Base-by-base conservation (phyloP, 2,113 vertebrate genomes). In the Phyllostomus discolor region DNA sequence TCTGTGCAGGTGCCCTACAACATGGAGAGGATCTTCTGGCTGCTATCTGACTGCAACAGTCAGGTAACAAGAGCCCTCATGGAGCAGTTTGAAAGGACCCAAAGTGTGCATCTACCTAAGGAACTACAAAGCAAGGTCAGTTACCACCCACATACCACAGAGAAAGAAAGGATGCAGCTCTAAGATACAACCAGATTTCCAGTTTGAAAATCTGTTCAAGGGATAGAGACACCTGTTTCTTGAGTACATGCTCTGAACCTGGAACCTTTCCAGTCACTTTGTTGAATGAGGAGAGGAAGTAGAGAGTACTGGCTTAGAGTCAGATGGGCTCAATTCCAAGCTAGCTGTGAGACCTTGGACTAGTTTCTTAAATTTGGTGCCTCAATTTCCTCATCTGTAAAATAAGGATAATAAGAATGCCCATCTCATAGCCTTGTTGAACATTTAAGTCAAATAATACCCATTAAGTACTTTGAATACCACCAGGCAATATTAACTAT, bases 11-110 rank as follows among this genome's bases (percentile, higher is more conserved):
- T 99, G 50, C 99, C 99, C 1, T 99, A 99, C 98, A 99, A 99
- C 76, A 97, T 99, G 99, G 99, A 99, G 98, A 99, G 99, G 83
- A 98, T 99, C 87, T 99, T 99, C 95, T 99, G 99, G 99, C 95
- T 99, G 87, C 97, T 99, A 28, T 98, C 99, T 0, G 99, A 97
- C 35, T 98, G 94, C 28, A 97, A 99, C 38, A 96, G 98, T 20
- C 2, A 0, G 59, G 67, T 97, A 88, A 98, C 98, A 2, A 99
- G 98, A 96, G 94, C 1, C 0, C 97, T 99, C 97, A 99, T 99
- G 99, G 99, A 99, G 59, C 98, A 96, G 92, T 99, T 99, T 97
- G 99, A 98, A 9, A 28, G 3, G 5, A 98, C 97, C 0, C 99
- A 98, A 72, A 98, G 72, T 50, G 38, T 99, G 41, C 78, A 91